These are phyloP conservation scores for Thymelicus sylvestris DNA, from an alignment of 2,888 invertebrate species.

Conservation along the genomic window DNA sequence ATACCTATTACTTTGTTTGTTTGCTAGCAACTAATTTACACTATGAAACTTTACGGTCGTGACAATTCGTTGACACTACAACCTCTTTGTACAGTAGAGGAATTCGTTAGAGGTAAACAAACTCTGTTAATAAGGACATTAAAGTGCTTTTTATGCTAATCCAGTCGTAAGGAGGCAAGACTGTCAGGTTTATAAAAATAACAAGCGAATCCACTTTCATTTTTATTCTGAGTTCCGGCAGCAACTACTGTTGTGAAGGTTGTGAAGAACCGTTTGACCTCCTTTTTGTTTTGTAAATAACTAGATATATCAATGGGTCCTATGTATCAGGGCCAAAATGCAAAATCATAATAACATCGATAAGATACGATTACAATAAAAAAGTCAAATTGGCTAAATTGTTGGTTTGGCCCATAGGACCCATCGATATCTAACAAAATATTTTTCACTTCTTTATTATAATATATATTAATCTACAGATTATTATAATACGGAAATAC, in stretches of 20 bases:
- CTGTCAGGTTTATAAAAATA: constrained; percentile 78
- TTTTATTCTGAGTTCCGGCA: constrained; percentile 78
- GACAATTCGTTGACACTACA: too few species aligned
- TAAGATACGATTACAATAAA: too few species aligned
- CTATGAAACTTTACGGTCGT: too few species aligned
- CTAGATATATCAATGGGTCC: too few species aligned
- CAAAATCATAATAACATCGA: too few species aligned
- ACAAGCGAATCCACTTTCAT: constrained; percentile 82
- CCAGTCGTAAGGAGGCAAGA: constrained; percentile 71
- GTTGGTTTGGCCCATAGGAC: too few species aligned
- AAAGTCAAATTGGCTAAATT: too few species aligned
- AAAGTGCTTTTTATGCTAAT: constrained; percentile 62
- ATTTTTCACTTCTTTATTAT: background rate
- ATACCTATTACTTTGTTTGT: too few species aligned
- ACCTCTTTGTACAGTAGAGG: background rate
- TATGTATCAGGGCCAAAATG: too few species aligned
- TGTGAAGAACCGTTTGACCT: constrained; percentile 61
- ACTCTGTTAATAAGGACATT: background rate
- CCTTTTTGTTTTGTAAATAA: constrained; percentile 46
- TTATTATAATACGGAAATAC: too few species aligned
- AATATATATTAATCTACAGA: background rate
- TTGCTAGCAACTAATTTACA: too few species aligned
- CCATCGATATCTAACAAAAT: background rate
- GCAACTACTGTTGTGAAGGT: constrained; percentile 68
- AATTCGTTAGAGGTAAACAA: background rate